Percentiles rank a stretch among this genome's conserved stretches.
These are phyloP conservation scores for Alviniconcha strummeri DNA, from an alignment of 2,888 invertebrate genomes.

Conservation along the genomic window DNA sequence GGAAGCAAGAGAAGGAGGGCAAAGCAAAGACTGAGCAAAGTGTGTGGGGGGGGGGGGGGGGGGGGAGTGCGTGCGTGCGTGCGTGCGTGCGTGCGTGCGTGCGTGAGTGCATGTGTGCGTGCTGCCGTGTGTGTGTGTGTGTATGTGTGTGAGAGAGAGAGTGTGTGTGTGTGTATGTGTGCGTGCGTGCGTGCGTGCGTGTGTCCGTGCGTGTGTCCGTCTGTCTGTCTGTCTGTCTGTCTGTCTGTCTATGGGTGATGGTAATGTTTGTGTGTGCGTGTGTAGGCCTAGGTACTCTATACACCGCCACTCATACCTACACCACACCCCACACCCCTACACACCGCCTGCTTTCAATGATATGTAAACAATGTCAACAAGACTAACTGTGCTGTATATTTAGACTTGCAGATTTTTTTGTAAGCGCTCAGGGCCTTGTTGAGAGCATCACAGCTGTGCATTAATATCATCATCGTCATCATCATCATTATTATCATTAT, in stretches of 20 bases:
- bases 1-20: no score
- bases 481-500: no score
- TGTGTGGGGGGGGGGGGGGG: no score
- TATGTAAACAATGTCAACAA: no score
- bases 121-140: neutral
- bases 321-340: neutral
- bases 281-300: neutral
- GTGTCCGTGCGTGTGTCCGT: neutral
- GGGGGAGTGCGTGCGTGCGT: no score
- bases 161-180: neutral
- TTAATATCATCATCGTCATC: no score
- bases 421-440: no score
- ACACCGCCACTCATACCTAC: neutral
- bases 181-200: neutral
- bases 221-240: neutral
- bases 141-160: neutral
- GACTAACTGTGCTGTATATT: no score
- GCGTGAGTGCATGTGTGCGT: neutral
- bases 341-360: no score
- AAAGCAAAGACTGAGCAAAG: no score
- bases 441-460: no score
- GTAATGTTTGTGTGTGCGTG: neutral
- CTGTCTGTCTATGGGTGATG: neutral
- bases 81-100: neutral
- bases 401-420: no score